Conservation (phyloP, 1,140 invertebrate genomes). For the Dendrolimus kikuchii region DNA sequence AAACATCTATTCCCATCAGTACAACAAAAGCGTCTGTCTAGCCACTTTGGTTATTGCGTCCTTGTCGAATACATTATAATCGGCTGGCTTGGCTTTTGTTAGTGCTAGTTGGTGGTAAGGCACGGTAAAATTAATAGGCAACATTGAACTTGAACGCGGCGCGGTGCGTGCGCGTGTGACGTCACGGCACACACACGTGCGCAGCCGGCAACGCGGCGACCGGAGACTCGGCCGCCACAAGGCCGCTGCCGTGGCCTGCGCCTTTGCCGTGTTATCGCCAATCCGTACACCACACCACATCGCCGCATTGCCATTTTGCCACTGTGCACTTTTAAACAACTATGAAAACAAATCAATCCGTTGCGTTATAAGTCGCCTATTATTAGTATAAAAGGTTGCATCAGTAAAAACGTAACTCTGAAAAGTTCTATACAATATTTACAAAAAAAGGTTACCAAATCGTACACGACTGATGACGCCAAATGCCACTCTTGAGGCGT, state of each 20-base stretch:
- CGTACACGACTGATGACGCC: no score
- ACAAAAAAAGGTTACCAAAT: no score
- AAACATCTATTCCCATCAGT: no score
- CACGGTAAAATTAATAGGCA: slow-evolving; percentile 56
- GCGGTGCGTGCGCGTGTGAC: slow-evolving; percentile 44
- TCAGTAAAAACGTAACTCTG: no score
- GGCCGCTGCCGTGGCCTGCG: slow-evolving; percentile 34
- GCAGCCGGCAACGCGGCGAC: slow-evolving; percentile 18
- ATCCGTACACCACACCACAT: neutral
- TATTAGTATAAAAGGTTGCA: no score
- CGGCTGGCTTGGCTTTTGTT: neutral
- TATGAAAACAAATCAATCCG: slow-evolving; percentile 9
- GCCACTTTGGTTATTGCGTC: neutral
- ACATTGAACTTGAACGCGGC: slow-evolving; percentile 67
- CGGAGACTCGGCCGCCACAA: slow-evolving; percentile 27
- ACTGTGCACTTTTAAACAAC: slow-evolving; percentile 14
- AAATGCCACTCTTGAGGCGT: no score
- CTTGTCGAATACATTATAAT: neutral
- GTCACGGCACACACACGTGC: slow-evolving; percentile 44
- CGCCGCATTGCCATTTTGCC: slow-evolving; percentile 12
- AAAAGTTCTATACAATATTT: no score
- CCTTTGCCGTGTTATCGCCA: slow-evolving; percentile 20
- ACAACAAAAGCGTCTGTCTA: no score
- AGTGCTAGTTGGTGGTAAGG: slow-evolving; percentile 24
- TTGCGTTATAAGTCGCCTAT: no score